Base-by-base conservation (phyloP, 1,140 invertebrate species). In the Drosophila willistoni region DNA sequence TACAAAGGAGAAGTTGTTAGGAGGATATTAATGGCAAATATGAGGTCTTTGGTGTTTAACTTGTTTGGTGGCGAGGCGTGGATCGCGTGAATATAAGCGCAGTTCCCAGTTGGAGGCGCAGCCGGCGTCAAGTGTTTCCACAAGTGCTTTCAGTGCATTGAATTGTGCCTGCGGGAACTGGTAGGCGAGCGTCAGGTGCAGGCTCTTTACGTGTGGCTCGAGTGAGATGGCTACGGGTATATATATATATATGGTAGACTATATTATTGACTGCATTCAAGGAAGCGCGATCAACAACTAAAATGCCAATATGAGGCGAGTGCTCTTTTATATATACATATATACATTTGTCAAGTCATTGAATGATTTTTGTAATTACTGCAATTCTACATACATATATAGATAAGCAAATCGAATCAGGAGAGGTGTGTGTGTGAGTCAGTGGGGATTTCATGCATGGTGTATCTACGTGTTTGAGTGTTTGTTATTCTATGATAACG, bases 161-260 rank as follows among this genome's bases (percentile, higher is more conserved):
- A 95, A 97, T 33, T 96, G 94, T 22, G 93, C 93, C 62, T 94
- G 93, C 17, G 95, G 94, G 92, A 98, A 98, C 92, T 97, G 96
- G 93, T 98, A 98, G 4, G 97, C 97, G 73, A 98, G 92, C 2
- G 97, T 97, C 72, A 98, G 93, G 91, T 98, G 97, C 13, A 98
- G 93, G 12, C 96, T 96, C 92, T 98, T 97, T 19, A 95, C 95
- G 84, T 96, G 95, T 0, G 95, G 94, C 86, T 97, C 96, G 66
- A 96, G 90, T 84, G 94, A 94, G 68, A 96, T 94, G 51, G 95
- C 95, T 96, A 92, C 61, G 80, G 73, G 71, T 60, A 76, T 39
- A 29, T 29, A 29, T 60, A 76, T 39, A 29, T 29, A 29, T 29
- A 65, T 64, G 72, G 56, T 68, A 77, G 47, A 80, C 59, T 57